phyloP scores from a whole-genome alignment of 2,113 vertebrate species.

The Dromas ardeola region DNA sequence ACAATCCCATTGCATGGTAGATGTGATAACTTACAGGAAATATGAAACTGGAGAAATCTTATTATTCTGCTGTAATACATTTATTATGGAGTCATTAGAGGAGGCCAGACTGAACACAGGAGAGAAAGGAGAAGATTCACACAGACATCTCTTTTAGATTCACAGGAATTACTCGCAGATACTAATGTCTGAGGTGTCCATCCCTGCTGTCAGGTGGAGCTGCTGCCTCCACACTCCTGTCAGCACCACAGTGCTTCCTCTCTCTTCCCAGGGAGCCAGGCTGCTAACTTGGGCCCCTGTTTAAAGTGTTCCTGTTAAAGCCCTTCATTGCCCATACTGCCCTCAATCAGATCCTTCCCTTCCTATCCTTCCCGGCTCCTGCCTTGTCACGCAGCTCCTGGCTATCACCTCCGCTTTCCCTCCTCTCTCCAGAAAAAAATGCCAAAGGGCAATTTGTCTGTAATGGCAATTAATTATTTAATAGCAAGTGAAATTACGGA shows the following conservation, averaged over 20 bases:
- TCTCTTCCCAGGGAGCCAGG: not conserved
- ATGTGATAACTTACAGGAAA: not conserved
- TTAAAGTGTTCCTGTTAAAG: not conserved
- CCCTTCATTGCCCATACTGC: not conserved
- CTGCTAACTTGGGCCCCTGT: not conserved
- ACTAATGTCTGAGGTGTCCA: not conserved
- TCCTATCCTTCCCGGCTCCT: not conserved
- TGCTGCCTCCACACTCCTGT: not conserved
- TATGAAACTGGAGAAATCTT: constrained; percentile 31
- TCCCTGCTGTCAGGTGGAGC: not conserved
- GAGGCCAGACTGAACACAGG: not conserved
- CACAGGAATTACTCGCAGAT: not conserved
- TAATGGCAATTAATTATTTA: not conserved
- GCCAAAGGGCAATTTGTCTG: not conserved
- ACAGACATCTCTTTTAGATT: not conserved
- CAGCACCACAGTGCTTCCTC: not conserved
- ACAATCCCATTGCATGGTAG: not conserved
- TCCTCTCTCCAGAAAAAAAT: not conserved
- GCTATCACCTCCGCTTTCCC: not conserved
- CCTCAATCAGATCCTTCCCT: not conserved
- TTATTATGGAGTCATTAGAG: not conserved
- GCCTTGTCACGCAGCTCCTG: not conserved
- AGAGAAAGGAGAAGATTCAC: not conserved
- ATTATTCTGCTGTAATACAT: not conserved
- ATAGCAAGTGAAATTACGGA: not conserved